These are phyloP conservation scores for Lerista edwardsae DNA, from an alignment of 2,797 vertebrate species.

Conservation along the genomic window DNA sequence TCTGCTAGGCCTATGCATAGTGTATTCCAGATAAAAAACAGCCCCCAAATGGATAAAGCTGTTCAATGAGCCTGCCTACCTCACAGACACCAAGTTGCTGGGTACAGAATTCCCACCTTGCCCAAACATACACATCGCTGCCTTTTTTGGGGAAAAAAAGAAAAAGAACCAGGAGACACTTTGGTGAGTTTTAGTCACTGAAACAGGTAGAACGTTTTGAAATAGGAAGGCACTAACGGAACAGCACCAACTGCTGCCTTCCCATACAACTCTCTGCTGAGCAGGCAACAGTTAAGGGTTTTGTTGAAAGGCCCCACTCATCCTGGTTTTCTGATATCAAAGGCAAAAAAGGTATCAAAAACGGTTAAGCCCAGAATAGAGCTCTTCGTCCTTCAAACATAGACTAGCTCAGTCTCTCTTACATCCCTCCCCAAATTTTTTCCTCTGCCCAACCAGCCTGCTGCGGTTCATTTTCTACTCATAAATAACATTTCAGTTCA, in stretches of 20 bases:
- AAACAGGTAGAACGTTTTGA: constrained; percentile 3
- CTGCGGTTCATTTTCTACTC: constrained; percentile 6
- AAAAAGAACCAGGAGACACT: not conserved
- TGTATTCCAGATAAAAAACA: not conserved
- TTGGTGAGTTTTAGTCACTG: constrained; percentile 20
- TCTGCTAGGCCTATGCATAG: not conserved
- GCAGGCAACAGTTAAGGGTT: not conserved
- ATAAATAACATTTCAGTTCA: constrained; percentile 35
- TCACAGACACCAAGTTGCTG: not conserved
- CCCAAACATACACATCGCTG: not conserved
- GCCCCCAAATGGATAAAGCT: not conserved
- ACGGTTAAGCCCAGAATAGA: not conserved
- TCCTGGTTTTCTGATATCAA: not conserved
- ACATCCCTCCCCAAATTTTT: not conserved
- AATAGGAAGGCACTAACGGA: constrained; percentile 9
- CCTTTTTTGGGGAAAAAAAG: constrained; percentile 7
- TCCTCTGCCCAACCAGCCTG: constrained; percentile 2
- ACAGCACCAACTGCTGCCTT: not conserved
- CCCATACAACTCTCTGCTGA: not conserved
- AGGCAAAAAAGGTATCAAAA: constrained; percentile 2
- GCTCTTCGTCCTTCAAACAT: not conserved
- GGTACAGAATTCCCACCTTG: not conserved
- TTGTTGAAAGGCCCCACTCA: not conserved
- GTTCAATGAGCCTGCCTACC: not conserved
- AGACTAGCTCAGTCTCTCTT: not conserved